Evolutionary conservation across 23 tunicate species (phyloP).

Genomic region (Trididemnum clinides): DNA sequence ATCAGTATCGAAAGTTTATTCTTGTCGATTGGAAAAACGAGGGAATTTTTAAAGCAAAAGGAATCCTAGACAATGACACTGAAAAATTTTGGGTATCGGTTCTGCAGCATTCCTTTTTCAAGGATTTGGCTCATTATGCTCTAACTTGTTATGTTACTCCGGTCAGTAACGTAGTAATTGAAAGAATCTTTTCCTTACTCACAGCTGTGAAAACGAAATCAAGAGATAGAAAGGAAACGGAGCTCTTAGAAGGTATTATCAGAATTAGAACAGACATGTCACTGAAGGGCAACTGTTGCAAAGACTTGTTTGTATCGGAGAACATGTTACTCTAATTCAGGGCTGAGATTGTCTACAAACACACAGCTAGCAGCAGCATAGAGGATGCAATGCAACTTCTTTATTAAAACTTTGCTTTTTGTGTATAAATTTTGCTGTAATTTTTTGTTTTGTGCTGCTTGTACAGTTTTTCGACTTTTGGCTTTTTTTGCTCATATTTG

Average conservation of each 20-base stretch:
- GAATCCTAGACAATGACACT: constrained; percentile 5
- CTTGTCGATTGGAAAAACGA: constrained; percentile 8
- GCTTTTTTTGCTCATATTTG: not conserved
- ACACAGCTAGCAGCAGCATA: not conserved
- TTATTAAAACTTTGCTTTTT: not conserved
- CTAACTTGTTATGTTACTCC: constrained; percentile 10
- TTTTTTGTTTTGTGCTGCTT: constrained; percentile 1
- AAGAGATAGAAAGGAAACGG: not conserved
- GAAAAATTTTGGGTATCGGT: constrained; percentile 30
- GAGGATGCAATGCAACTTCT: constrained; percentile 7
- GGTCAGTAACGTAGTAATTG: constrained; percentile 26
- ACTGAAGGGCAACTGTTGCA: too few species aligned
- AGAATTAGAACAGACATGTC: too few species aligned
- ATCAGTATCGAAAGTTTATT: constrained; percentile 14
- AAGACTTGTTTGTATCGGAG: too few species aligned
- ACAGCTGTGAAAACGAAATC: not conserved
- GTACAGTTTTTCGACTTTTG: not conserved
- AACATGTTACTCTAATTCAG: not conserved
- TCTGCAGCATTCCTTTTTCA: constrained; percentile 9
- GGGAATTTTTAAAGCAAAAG: too few species aligned
- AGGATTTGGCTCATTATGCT: constrained; percentile 19
- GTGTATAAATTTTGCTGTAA: not conserved
- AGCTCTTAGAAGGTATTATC: too few species aligned
- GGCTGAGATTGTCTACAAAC: constrained; percentile 1
- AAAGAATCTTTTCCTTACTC: too few species aligned